Evolutionary conservation across 2,113 vertebrate genomes (phyloP).

Genomic region (Pavo muticus): DNA sequence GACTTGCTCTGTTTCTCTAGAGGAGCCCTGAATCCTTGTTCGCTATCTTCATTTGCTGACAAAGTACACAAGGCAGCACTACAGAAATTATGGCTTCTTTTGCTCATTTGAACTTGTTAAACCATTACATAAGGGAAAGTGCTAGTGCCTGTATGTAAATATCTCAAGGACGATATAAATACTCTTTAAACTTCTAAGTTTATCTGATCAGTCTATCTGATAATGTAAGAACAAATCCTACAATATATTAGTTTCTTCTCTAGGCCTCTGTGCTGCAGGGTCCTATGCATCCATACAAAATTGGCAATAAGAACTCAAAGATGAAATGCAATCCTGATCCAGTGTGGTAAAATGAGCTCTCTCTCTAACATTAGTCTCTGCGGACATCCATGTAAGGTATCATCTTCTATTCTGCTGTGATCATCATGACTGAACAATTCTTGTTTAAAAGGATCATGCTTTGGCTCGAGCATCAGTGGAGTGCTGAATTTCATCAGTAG

Average conservation of each 20-base stretch:
- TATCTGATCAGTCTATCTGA: neutral
- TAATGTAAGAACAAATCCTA: neutral
- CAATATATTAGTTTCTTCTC: neutral
- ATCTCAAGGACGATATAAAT: neutral
- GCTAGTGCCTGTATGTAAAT: neutral
- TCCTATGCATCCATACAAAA: neutral
- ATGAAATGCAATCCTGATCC: neutral
- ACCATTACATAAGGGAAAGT: conserved; percentile 4
- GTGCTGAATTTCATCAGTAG: neutral
- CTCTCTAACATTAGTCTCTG: neutral
- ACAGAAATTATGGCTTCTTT: neutral
- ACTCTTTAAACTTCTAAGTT: neutral
- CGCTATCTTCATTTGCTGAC: neutral
- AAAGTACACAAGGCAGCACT: neutral
- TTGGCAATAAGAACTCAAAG: neutral
- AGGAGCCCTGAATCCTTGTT: conserved; percentile 1
- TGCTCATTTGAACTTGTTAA: conserved; percentile 46
- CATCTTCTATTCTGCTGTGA: neutral
- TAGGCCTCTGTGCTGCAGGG: neutral
- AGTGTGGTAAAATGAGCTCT: neutral
- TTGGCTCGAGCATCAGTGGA: neutral
- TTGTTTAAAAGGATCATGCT: neutral
- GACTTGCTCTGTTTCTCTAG: neutral
- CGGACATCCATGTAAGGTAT: neutral
- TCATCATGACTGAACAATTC: neutral